Evolutionary conservation across 2,888 invertebrate genomes (phyloP), one percentile per base, ranked within the genome.

Genomic region (Trissolcus japonicus): DNA sequence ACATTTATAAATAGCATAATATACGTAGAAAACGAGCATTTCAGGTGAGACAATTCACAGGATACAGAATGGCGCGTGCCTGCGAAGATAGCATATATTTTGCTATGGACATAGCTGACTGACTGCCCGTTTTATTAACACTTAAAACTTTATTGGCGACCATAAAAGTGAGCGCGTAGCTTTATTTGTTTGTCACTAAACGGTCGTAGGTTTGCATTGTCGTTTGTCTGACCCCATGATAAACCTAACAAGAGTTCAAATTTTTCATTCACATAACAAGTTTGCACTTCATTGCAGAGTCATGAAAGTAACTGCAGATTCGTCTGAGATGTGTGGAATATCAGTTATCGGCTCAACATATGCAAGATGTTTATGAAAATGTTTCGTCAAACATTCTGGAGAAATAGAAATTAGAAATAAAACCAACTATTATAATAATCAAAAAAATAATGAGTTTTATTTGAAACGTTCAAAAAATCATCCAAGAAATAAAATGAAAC

Each of bases 91-190:
- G 72, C 62, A 65, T 59, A 35, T 35, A 71, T 78, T 80, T 80
- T 78, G 67, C 80, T 77, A 71, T 79, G 80, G 79, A 76, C 75
- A 78, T 71, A 62, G 66, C 69, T 67, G 66, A 78, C 79, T 69
- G 79, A 57, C 65, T 80, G 68, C 53, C 81, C 85, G 86, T 88
- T 89, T 88, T 85, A 87, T 86, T 84, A 86, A 88, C 89, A 87
- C 88, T 88, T 88, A 88, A 89, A 89, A 88, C 83, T 89, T 89
- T 89, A 89, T 89, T 88, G 88, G 83, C 83, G 83, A 83, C 81
- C 86, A 82, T 89, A 89, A 89, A 89, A 84, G 82, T 83, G 81
- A 84, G 83, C 86, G 86, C 86, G 87, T 83, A 85, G 87, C 86
- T 86, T 87, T 87, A 86, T 87, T 87, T 86, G 84, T 78, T 71